Conservation (phyloP, 2,888 invertebrate species). For the Prenolepis imparis region DNA sequence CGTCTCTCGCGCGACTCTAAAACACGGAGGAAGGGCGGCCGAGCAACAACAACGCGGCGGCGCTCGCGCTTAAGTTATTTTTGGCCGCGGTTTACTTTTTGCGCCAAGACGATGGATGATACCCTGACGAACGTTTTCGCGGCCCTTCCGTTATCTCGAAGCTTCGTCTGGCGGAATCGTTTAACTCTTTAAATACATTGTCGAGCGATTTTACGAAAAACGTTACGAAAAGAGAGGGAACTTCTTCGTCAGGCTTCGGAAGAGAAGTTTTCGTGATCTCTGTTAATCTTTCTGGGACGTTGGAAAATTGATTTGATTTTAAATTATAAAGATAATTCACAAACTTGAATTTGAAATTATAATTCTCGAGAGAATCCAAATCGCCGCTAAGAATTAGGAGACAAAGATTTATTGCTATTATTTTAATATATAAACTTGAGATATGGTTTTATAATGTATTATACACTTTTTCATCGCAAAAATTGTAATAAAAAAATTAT, state of each 20-base stretch:
- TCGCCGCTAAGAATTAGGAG: not conserved
- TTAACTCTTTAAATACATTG: slow-evolving; percentile 45
- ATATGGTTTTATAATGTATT: not conserved
- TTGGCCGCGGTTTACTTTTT: slow-evolving; percentile 61
- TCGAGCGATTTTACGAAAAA: slow-evolving; percentile 4
- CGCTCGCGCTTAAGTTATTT: slow-evolving; percentile 59
- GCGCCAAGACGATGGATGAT: slow-evolving; percentile 50
- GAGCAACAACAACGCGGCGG: slow-evolving; percentile 44
- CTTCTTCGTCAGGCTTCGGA: not conserved
- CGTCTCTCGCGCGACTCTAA: slow-evolving; percentile 39
- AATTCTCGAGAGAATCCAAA: not conserved
- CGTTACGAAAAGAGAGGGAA: not conserved
- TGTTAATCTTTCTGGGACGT: slow-evolving; percentile 24
- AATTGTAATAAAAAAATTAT: not conserved
- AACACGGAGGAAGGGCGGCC: slow-evolving; percentile 38
- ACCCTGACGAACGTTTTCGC: slow-evolving; percentile 20
- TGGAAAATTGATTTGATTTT: slow-evolving; percentile 14
- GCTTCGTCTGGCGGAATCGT: slow-evolving; percentile 17
- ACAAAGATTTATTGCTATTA: slow-evolving; percentile 11
- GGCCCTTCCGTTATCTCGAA: slow-evolving; percentile 39
- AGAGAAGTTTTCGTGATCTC: slow-evolving; percentile 15
- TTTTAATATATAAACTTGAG: too few relatives aligned
- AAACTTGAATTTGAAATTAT: not conserved
- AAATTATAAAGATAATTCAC: slow-evolving; percentile 24
- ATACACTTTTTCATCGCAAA: not conserved